A percentile compares a stretch with the other conserved stretches of the same genome.
Conservation (phyloP, 2,113 vertebrate genomes). For the Pollachius pollachius region DNA sequence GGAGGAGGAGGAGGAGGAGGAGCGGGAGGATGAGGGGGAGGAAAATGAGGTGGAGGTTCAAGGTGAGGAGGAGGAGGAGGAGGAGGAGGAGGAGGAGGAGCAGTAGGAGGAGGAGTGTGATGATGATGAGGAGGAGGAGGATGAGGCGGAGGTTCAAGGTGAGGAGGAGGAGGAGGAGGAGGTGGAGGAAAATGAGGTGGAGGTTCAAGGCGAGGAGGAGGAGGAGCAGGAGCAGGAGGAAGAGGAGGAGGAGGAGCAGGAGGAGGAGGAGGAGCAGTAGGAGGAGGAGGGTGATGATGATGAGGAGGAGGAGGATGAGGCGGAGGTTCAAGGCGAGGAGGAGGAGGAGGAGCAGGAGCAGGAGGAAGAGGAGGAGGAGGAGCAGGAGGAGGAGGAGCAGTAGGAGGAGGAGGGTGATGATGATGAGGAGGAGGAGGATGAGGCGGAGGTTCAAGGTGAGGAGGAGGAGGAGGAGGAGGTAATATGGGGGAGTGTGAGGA, state of each 20-base stretch:
- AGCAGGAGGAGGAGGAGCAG: background rate
- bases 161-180: background rate
- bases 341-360: background rate
- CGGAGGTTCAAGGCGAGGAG: slow-evolving; percentile 13
- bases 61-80: background rate
- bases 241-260: slow-evolving; percentile 12
- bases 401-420: too few relatives aligned
- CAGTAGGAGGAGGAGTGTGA: slow-evolving; percentile 13
- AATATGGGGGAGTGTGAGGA: slow-evolving; percentile 22
- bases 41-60: slow-evolving; percentile 23
- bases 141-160: slow-evolving; percentile 6
- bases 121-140: too few relatives aligned
- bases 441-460: slow-evolving; percentile 6
- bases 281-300: slow-evolving; percentile 6
- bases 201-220: background rate
- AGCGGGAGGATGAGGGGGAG: background rate
- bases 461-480: background rate
- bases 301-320: background rate
- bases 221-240: too few relatives aligned
- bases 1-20: slow-evolving; percentile 15
- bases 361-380: slow-evolving; percentile 27
- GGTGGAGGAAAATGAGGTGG: slow-evolving; percentile 20
- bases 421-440: too few relatives aligned
- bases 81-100: slow-evolving; percentile 11
- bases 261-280: slow-evolving; percentile 13